These are phyloP conservation scores for Amyelois transitella DNA, from an alignment of 1,140 invertebrate genomes.

Conservation along the genomic window DNA sequence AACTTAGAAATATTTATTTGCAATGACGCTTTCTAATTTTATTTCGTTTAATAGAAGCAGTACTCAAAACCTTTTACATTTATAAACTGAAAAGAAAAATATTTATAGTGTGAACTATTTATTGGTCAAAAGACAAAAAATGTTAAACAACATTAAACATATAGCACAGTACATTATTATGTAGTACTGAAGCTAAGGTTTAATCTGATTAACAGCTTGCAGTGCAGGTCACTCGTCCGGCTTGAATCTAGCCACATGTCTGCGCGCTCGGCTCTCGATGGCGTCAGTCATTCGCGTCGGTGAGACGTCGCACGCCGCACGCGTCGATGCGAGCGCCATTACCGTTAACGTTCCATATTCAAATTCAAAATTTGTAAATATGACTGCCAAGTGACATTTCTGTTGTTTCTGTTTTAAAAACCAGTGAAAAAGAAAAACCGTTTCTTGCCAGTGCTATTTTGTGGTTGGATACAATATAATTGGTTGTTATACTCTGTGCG, in stretches of 20 bases:
- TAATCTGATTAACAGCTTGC: constrained; percentile 54
- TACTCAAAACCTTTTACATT: too few species aligned
- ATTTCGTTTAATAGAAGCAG: too few species aligned
- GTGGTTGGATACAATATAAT: constrained; percentile 8
- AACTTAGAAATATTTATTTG: too few species aligned
- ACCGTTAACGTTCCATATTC: constrained; percentile 31
- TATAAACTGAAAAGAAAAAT: too few species aligned
- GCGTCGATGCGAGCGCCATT: constrained; percentile 37
- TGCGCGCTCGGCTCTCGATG: constrained; percentile 5
- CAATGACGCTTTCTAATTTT: background rate
- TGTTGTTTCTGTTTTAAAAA: background rate
- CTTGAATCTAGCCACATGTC: constrained; percentile 33
- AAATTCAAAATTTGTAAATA: constrained; percentile 37
- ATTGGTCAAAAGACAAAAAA: too few species aligned
- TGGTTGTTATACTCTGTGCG: constrained; percentile 19
- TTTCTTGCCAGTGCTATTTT: constrained; percentile 7
- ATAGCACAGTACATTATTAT: constrained; percentile 12
- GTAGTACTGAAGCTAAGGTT: constrained; percentile 12
- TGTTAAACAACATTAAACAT: too few species aligned
- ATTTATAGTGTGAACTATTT: too few species aligned
- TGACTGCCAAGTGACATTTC: background rate
- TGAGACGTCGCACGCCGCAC: constrained; percentile 28
- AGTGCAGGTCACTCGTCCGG: constrained; percentile 36
- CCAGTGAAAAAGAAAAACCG: background rate
- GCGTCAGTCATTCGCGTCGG: constrained; percentile 56